Conservation (phyloP, 1,140 invertebrate genomes). For the Drosophila obscura region DNA sequence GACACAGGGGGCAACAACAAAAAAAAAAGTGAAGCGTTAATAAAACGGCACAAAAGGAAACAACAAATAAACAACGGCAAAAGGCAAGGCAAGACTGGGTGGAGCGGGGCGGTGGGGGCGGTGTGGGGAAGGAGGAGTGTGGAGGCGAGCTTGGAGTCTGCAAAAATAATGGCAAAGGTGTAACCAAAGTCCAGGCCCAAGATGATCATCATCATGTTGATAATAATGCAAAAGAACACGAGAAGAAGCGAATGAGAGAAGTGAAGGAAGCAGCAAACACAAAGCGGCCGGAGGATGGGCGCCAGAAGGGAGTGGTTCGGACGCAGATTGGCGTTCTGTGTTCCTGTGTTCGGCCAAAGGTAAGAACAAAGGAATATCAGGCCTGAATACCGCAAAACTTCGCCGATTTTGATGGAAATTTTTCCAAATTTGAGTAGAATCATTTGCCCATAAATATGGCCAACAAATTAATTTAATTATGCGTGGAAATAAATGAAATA, state of each 20-base stretch:
- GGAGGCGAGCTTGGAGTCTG: conserved; percentile 27
- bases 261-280: conserved; percentile 11
- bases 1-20: neutral
- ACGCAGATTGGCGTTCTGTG: conserved; percentile 13
- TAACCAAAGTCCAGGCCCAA: conserved; percentile 69
- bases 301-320: neutral
- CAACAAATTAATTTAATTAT: no score
- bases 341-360: conserved; percentile 1
- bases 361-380: neutral
- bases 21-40: conserved; percentile 75
- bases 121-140: conserved; percentile 3
- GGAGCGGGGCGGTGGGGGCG: neutral
- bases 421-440: no score
- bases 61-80: conserved; percentile 50
- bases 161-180: conserved; percentile 31
- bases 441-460: no score
- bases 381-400: no score
- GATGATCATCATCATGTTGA: conserved; percentile 19
- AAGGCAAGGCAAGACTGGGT: conserved; percentile 8
- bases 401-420: no score
- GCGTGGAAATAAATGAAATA: no score
- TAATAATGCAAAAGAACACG: conserved; percentile 37
- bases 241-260: conserved; percentile 17
- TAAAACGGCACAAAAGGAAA: conserved; percentile 78
- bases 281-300: conserved; percentile 19